Evolutionary conservation across 2,797 vertebrate genomes (phyloP).

Genomic region (Semaprochilodus insignis): DNA sequence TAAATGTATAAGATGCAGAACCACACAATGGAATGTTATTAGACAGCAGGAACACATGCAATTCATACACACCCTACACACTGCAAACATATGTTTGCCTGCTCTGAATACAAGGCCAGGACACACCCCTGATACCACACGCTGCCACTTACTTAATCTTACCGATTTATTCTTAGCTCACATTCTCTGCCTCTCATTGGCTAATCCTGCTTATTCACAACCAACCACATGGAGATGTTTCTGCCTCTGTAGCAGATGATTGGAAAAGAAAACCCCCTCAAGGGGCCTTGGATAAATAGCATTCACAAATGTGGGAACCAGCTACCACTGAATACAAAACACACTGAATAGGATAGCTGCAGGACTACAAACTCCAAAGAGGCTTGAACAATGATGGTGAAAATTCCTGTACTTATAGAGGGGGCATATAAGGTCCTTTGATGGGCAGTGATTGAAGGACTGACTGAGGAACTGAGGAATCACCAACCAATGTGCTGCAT

Average conservation of each 20-base stretch:
- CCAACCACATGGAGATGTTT: slow-evolving; percentile 9
- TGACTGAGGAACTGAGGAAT: not conserved
- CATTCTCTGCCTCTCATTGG: slow-evolving; percentile 6
- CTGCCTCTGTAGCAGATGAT: not conserved
- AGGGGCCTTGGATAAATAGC: not conserved
- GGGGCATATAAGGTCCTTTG: not conserved
- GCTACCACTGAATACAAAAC: not conserved
- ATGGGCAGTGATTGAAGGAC: not conserved
- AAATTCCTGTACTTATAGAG: not conserved
- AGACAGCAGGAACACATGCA: not conserved
- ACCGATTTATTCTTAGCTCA: slow-evolving; percentile 18
- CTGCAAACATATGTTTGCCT: not conserved
- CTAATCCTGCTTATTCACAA: slow-evolving; percentile 26
- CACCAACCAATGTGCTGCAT: slow-evolving; percentile 3
- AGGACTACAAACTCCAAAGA: not conserved
- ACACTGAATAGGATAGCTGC: not conserved
- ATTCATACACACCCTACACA: not conserved
- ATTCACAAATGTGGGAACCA: not conserved
- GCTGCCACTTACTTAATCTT: slow-evolving; percentile 11
- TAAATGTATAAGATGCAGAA: slow-evolving; percentile 9
- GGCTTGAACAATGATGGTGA: not conserved
- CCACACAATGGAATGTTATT: slow-evolving; percentile 8
- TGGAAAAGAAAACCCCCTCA: not conserved
- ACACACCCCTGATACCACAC: not conserved
- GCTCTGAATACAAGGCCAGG: not conserved